Base-by-base conservation (phyloP, 2,113 vertebrate genomes). In the Xenotilapia flavipinnis region DNA sequence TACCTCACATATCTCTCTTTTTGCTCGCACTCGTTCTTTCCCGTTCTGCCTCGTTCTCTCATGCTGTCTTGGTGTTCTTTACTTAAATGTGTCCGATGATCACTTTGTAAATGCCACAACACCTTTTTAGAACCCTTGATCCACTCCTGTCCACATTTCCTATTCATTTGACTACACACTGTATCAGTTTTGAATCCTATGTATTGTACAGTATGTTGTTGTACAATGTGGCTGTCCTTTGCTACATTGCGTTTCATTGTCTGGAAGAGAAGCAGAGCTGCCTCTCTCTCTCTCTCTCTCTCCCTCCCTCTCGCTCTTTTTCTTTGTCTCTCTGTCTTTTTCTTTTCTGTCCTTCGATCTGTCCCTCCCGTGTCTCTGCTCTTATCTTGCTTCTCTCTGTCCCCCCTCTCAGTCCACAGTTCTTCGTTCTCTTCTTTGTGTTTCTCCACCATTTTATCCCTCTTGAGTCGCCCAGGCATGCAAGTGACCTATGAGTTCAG, bases 381-480 rank as follows among this genome's bases (percentile, higher is more conserved):
- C 86, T 58, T n/a, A 56, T 88, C 90, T 92, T 3, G 13, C 85
- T 92, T 88, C 86, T 94, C 79, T 92, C 91, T 90, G 81, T 90
- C 92, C 93, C 65, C 65, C 77, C 79, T 90, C 84, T 90, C 84
- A 84, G 87, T 88, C 91, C 88, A 90, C 91, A 92, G 92, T 94
- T 94, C 93, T 92, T 80, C 94, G 91, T 92, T 95, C 93, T 95
- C 94, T 95, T 93, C 93, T 94, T 94, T 95, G 92, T 95, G 93
- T 96, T 94, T 82, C 82, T 94, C 87, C 92, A 92, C 91, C 93
- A 92, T 95, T 94, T 94, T 93, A 87, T 94, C 77, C 90, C 94
- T 95, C 95, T 96, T 96, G 94, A 96, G 94, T 95, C 90, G 90
- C 92, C 94, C 94, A 96, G 95, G 95, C 94, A 96, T 95, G 95